These are phyloP conservation scores for Chaetodon auriga DNA, from an alignment of 2,113 vertebrate species.

Conservation along the genomic window DNA sequence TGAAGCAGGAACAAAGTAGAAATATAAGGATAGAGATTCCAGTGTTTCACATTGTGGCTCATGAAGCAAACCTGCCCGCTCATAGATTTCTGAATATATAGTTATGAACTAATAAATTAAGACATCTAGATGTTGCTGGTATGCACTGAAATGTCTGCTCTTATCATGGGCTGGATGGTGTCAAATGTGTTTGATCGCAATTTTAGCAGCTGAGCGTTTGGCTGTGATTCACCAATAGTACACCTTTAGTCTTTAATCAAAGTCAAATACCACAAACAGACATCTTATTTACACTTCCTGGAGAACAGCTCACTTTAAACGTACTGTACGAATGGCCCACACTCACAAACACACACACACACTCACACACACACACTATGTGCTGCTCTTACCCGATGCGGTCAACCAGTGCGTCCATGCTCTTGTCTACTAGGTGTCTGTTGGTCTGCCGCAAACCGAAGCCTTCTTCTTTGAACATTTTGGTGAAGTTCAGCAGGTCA, in stretches of 20 bases:
- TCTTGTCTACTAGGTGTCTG: slow-evolving; percentile 94
- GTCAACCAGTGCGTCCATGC: slow-evolving; percentile 93
- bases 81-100: neutral
- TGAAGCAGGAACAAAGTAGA: too few species aligned
- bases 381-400: slow-evolving; percentile 90
- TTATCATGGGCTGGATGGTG: too few species aligned
- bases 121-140: too few species aligned
- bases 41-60: too few species aligned
- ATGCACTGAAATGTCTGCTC: too few species aligned
- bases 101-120: too few species aligned
- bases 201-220: too few species aligned
- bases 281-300: neutral
- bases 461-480: slow-evolving; percentile 95
- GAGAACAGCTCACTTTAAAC: neutral
- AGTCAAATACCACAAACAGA: neutral
- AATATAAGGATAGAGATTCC: too few species aligned
- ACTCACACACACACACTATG: neutral
- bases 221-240: neutral
- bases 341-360: neutral
- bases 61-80: too few species aligned
- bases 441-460: slow-evolving; percentile 96
- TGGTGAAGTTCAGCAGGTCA: slow-evolving; percentile 90
- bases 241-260: neutral
- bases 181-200: too few species aligned
- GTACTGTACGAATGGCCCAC: neutral